Evolutionary conservation across 2,797 vertebrate species (phyloP), one percentile per base, ranked within the genome.

Genomic region (Falco novaeseelandiae): DNA sequence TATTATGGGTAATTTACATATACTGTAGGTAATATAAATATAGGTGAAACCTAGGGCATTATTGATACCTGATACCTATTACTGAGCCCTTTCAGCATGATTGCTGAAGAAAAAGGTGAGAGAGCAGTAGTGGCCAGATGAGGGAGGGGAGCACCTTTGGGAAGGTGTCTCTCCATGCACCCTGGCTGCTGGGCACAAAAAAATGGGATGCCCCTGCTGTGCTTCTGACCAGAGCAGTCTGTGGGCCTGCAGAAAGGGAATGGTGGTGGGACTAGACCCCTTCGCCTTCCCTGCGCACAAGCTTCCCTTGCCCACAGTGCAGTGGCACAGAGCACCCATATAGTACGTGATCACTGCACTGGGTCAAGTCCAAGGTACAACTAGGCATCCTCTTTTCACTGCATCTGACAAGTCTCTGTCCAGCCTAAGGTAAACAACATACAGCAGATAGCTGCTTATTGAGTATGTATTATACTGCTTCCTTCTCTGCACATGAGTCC

Each of bases 161-260:
- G n/a, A 36, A 30, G 10, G 30, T 59, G 20, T 20, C 14, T 73
- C 42, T 48, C 54, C 4, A 2, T 44, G 20, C 40, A 71, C 23
- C 14, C 71, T 66, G 63, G 18, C 25, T 66, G 66, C 70, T 32
- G 21, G 40, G 29, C 26, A 36, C 32, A 46, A 61, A 66, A 44
- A n/a, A 10, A 0, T 0, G 1, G 23, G 15, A 30, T 1, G 0
- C 23, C 10, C 73, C 29, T 73, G 54, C 46, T 65, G 30, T 77
- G 19, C 26, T 22, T 85, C 46, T 81, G 76, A 71, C 27, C 40
- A 42, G 46, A 58, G n/a, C 51, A 36, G n/a, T 42, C 44, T 76
- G 34, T 59, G 58, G 23, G 38, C 23, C 40, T 1, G 1, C 8
- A n/a, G 32, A 59, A 54, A 48, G n/a, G 14, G 51, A 65, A 30